Percentiles rank a stretch among this genome's conserved stretches.
Conservation (phyloP, 2,113 vertebrate species). For the Phocoena phocoena region DNA sequence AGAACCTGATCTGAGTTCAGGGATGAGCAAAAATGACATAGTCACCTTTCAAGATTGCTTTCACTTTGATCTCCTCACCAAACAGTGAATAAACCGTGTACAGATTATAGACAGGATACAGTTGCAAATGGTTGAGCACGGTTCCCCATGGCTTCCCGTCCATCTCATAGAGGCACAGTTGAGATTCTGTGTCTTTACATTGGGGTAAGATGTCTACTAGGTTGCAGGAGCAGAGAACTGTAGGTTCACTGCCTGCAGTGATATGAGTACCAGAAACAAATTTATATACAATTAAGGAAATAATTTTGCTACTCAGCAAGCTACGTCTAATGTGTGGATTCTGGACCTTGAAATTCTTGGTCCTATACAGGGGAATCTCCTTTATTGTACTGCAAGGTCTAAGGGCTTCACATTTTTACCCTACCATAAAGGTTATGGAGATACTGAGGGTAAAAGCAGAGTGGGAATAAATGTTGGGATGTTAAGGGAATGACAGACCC, state of each 20-base stretch:
- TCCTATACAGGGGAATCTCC: background rate
- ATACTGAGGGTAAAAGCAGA: background rate
- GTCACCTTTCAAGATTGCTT: background rate
- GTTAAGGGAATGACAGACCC: background rate
- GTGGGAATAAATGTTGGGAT: background rate
- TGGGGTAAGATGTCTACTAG: background rate
- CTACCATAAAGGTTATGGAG: background rate
- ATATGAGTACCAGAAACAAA: background rate
- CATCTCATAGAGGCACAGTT: background rate
- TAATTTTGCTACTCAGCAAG: background rate
- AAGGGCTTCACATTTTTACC: background rate
- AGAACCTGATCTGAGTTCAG: background rate
- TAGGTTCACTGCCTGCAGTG: background rate
- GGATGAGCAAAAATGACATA: background rate
- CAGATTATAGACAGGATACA: background rate
- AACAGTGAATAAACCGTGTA: background rate
- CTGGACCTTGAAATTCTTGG: background rate
- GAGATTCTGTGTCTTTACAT: background rate
- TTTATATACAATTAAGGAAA: background rate
- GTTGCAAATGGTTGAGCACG: background rate
- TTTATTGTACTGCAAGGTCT: background rate
- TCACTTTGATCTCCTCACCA: background rate
- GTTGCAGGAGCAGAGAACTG: background rate
- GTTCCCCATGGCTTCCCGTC: background rate
- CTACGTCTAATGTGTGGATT: background rate